phyloP scores from a whole-genome alignment of 2,113 vertebrate species.

The Alouatta palliata region DNA sequence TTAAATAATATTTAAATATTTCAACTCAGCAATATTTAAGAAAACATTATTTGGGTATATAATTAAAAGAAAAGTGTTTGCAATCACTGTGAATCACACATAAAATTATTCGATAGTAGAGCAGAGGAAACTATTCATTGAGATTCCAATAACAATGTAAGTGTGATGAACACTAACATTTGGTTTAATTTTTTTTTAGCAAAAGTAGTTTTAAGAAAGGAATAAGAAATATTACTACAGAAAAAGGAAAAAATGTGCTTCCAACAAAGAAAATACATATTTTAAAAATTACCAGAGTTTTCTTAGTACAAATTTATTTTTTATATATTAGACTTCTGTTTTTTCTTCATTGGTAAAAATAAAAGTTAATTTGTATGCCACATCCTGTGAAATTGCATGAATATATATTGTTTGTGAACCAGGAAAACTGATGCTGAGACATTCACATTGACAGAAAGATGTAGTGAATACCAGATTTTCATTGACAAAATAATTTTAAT shows the following conservation, averaged over 20 bases:
- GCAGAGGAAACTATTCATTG: background rate
- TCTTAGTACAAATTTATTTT: background rate
- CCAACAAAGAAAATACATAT: background rate
- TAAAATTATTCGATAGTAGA: background rate
- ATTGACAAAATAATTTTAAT: background rate
- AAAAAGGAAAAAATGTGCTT: background rate
- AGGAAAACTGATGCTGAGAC: background rate
- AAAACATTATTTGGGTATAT: background rate
- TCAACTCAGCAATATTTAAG: background rate
- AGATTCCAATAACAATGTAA: background rate
- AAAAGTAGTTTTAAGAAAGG: background rate
- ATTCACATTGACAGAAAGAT: background rate
- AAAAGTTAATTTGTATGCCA: slow-evolving; percentile 21
- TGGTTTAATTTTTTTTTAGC: background rate
- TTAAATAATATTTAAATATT: background rate
- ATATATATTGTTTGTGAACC: background rate
- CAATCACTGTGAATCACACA: background rate
- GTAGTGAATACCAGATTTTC: background rate
- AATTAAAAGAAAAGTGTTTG: background rate
- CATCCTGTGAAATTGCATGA: slow-evolving; percentile 1
- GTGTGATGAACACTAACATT: background rate
- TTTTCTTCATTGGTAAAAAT: slow-evolving; percentile 13
- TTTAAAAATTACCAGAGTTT: background rate
- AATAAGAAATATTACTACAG: background rate
- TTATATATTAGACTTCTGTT: background rate